Evolutionary conservation across 2,888 invertebrate species (phyloP).

Genomic region (Perdita meconis): DNA sequence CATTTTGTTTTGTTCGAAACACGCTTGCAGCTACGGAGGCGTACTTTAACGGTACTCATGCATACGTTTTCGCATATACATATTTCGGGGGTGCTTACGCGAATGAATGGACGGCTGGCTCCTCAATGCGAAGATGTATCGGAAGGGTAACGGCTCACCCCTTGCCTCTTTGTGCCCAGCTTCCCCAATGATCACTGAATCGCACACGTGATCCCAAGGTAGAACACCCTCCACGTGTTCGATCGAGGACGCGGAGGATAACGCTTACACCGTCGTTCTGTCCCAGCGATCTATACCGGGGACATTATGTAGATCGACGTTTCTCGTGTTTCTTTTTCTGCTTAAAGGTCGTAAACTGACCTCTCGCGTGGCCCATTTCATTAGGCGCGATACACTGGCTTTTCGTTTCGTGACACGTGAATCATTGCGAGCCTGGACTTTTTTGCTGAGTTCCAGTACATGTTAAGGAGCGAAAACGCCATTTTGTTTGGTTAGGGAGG

Average conservation of each 20-base stretch:
- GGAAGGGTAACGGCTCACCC: conserved; percentile 31
- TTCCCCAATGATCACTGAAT: conserved; percentile 34
- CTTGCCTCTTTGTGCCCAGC: conserved; percentile 7
- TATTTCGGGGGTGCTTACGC: conserved; percentile 29
- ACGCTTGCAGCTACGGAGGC: too few relatives aligned
- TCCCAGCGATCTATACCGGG: conserved; percentile 1
- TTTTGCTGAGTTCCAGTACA: neutral
- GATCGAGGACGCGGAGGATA: conserved; percentile 20
- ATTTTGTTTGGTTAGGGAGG: too few relatives aligned
- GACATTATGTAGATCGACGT: conserved; percentile 37
- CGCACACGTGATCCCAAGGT: conserved; percentile 46
- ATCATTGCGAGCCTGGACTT: neutral
- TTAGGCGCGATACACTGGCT: conserved; percentile 25
- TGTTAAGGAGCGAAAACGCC: too few relatives aligned
- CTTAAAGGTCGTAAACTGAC: conserved; percentile 46
- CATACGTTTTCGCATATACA: too few relatives aligned
- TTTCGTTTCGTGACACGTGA: conserved; percentile 18
- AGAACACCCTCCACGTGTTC: conserved; percentile 5
- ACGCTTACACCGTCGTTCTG: conserved; percentile 22
- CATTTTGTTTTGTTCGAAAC: too few relatives aligned
- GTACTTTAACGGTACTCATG: too few relatives aligned
- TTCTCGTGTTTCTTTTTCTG: conserved; percentile 35
- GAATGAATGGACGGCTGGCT: conserved; percentile 48
- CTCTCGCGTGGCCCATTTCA: conserved; percentile 25
- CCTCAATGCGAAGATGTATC: conserved; percentile 43